Evolutionary conservation across 2,797 vertebrate genomes (phyloP), one percentile per base, ranked within the genome.

Genomic region (Arrhamphus sclerolepis): DNA sequence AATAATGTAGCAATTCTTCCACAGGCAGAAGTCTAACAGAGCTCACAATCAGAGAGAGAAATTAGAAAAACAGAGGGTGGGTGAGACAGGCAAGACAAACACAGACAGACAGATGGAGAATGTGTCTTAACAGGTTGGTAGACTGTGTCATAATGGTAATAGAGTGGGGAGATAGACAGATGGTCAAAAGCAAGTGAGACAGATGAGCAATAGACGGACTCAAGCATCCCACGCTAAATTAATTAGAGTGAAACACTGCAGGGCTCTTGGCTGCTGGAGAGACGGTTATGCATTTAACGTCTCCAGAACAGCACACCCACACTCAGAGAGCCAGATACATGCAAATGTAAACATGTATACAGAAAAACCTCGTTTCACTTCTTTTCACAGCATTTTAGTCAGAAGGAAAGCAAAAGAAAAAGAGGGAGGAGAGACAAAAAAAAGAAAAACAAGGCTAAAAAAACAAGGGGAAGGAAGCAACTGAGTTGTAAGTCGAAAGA

Each of bases 151-250:
- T 55, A 26, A 57, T 51, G 39, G 64, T 46, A 38, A 41, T 0
- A 7, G 16, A 52, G 41, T 51, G 62, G 58, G 67, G 60, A 66
- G 48, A 77, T 22, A 61, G 56, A 64, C 54, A 69, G 68, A 66
- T 59, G 49, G 65, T 42, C 55, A 60, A 78, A 66, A 42, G 46
- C 51, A 56, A 78, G 67, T 38, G 29, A 74, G 66, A 69, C 55
- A 73, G 62, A 80, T 50, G 74, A 64, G 72, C 61, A 66, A 70
- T 44, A 72, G 63, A 62, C 62, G 59, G 66, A 79, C 61, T 56
- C 49, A 79, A 79, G 54, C 72, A 75, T 73, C 78, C 66, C 67
- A 82, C 56, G 61, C 81, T 78, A 80, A 78, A 87, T 87, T 88
- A 87, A 87, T 87, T 80, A 81, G 55, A 73, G 72, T 73, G 77